Evolutionary conservation across 2,113 vertebrate species (phyloP).

Genomic region (Coracopsis vasa): DNA sequence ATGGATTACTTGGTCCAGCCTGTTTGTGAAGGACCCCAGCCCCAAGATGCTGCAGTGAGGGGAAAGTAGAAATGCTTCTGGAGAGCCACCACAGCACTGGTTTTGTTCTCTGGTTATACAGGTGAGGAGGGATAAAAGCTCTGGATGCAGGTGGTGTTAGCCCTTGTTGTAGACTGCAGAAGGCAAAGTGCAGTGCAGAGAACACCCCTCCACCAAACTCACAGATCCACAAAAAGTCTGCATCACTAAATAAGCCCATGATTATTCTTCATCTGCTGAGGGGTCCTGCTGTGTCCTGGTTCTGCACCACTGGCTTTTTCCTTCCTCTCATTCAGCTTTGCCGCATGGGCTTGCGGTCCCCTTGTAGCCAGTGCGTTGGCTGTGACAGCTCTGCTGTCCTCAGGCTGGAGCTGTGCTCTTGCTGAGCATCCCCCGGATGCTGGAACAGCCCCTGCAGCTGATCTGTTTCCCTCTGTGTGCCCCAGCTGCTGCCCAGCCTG

Average conservation of each 20-base stretch:
- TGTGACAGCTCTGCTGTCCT: fast-evolving
- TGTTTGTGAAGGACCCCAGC: background rate
- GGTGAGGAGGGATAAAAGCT: background rate
- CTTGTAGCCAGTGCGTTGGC: background rate
- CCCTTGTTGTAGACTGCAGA: background rate
- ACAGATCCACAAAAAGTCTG: background rate
- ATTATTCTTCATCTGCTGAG: background rate
- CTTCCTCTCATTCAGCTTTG: background rate
- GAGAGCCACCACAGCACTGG: background rate
- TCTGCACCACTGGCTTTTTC: background rate
- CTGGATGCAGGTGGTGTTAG: background rate
- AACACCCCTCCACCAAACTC: background rate
- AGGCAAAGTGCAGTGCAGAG: background rate
- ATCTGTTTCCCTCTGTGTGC: background rate
- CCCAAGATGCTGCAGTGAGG: background rate
- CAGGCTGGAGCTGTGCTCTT: background rate
- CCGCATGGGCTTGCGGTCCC: fast-evolving
- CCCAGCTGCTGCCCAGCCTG: background rate
- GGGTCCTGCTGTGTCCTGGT: background rate
- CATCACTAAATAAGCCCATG: background rate
- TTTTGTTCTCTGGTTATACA: background rate
- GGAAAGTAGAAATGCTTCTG: background rate
- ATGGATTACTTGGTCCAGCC: background rate
- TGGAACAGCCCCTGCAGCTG: background rate
- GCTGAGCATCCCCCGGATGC: background rate